Percentiles rank a stretch among this genome's conserved stretches.
Evolutionary conservation across 2,888 invertebrate species (phyloP).

Genomic region (Pachydiplax longipennis): DNA sequence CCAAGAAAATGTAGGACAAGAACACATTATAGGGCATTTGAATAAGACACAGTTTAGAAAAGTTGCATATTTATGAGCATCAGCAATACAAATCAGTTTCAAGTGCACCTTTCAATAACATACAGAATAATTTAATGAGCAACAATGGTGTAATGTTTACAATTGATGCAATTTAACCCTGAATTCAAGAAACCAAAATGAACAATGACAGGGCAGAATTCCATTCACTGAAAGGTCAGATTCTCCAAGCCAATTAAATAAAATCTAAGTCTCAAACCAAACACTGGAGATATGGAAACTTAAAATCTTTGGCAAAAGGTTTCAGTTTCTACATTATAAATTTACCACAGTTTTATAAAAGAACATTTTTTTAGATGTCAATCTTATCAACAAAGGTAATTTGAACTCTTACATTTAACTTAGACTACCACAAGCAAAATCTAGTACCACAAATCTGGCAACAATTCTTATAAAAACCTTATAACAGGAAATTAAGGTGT

Average conservation of each 20-base stretch:
- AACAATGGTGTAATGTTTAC: background rate
- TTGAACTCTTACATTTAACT: background rate
- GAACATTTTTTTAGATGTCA: background rate
- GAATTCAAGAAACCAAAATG: background rate
- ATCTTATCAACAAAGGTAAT: background rate
- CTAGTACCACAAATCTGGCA: background rate
- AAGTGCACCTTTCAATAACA: background rate
- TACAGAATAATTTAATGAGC: background rate
- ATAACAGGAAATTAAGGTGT: background rate
- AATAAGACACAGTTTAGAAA: background rate
- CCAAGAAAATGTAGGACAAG: background rate
- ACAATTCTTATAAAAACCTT: background rate
- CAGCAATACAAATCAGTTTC: background rate
- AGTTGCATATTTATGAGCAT: background rate
- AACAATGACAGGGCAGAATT: background rate
- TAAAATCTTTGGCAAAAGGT: background rate
- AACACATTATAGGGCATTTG: background rate
- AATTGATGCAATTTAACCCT: background rate
- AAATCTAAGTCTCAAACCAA: background rate
- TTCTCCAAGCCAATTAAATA: background rate
- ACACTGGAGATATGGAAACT: background rate
- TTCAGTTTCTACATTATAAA: background rate
- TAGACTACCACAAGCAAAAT: background rate
- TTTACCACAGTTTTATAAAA: background rate
- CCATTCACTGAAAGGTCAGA: background rate